phyloP scores from a whole-genome alignment of 2,888 invertebrate species.

The Pegoplata infirma region DNA sequence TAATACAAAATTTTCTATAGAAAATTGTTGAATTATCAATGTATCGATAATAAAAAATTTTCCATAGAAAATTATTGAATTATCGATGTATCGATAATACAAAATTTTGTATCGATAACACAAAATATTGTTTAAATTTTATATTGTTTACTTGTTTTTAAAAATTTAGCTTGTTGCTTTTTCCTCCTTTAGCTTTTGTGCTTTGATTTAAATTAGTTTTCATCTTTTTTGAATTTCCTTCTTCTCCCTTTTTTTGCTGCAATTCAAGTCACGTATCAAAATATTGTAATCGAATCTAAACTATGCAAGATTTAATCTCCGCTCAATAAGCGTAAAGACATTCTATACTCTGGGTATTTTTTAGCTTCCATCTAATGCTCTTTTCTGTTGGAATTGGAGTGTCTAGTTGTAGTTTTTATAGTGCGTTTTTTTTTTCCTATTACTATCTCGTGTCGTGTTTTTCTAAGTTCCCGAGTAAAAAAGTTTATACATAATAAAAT shows the following conservation, averaged over 20 bases:
- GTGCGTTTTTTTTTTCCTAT: background rate
- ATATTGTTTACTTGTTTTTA: no score
- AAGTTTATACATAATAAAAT: no score
- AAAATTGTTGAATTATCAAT: no score
- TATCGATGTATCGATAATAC: no score
- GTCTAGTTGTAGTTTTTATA: background rate
- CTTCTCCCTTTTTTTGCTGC: background rate
- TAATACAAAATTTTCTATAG: no score
- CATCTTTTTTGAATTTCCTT: background rate
- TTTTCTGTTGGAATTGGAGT: background rate
- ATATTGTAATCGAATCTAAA: slow-evolving; percentile 66
- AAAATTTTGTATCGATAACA: no score
- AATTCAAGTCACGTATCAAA: slow-evolving; percentile 64
- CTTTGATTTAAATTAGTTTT: background rate
- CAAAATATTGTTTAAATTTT: no score
- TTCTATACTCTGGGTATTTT: slow-evolving; percentile 4
- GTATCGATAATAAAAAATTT: no score
- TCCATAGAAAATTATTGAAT: no score
- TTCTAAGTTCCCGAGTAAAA: no score
- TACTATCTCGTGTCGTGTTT: no score
- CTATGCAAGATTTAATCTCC: slow-evolving; percentile 66
- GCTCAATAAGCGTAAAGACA: slow-evolving; percentile 61
- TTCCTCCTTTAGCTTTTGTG: background rate
- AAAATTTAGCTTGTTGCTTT: background rate
- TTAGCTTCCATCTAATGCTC: no score